phyloP scores from a whole-genome alignment of 2,888 invertebrate species.

The Amphipoea lucens region DNA sequence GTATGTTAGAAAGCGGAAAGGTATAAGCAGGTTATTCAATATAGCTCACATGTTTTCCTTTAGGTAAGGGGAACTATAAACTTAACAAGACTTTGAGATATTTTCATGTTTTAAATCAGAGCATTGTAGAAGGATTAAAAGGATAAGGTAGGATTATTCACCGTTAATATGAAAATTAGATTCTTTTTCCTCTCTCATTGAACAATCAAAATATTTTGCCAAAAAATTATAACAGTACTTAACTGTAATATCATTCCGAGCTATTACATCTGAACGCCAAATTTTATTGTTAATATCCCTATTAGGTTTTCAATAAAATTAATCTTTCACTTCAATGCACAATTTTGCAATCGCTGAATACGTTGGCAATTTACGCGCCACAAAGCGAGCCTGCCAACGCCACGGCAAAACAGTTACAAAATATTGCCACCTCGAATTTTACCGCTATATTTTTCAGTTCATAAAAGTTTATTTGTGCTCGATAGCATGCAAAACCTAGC shows the following conservation, averaged over 20 bases:
- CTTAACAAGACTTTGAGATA: background rate
- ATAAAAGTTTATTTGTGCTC: constrained; percentile 73
- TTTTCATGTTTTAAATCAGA: constrained; percentile 6
- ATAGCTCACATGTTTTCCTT: constrained; percentile 31
- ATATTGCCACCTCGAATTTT: constrained; percentile 68
- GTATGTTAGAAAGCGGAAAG: constrained; percentile 32
- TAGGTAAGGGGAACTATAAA: constrained; percentile 4
- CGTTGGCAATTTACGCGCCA: constrained; percentile 70
- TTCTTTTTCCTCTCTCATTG: background rate
- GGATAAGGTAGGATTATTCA: background rate
- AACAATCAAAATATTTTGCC: background rate
- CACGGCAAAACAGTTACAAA: constrained; percentile 69
- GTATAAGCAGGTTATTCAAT: constrained; percentile 21
- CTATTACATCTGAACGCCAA: background rate
- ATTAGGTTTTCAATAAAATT: constrained; percentile 56
- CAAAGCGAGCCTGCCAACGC: constrained; percentile 73
- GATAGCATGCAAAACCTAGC: constrained; percentile 69
- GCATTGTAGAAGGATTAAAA: background rate
- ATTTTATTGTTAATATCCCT: constrained; percentile 26
- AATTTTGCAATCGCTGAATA: constrained; percentile 70
- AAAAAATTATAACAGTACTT: background rate
- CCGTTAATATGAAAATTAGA: background rate
- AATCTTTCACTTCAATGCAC: constrained; percentile 64
- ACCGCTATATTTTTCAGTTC: constrained; percentile 72
- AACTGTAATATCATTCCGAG: background rate